Conservation (phyloP, 2,888 invertebrate species). For the Perizoma affinitatum region DNA sequence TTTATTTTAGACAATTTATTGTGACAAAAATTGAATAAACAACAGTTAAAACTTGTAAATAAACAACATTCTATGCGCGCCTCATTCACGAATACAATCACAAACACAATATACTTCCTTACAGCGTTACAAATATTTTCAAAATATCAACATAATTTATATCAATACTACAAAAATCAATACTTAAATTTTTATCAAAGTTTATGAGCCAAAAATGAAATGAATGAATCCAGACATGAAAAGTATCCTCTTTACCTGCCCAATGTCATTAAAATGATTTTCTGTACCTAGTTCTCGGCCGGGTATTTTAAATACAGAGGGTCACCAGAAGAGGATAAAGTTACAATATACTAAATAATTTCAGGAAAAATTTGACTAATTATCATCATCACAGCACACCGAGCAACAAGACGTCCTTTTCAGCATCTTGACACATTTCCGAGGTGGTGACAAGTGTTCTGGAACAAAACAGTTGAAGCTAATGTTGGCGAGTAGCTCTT, state of each 20-base stretch:
- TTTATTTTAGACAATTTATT: conserved; percentile 6
- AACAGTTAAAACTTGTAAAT: conserved; percentile 7
- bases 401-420: conserved; percentile 54
- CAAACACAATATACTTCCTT: conserved; percentile 4
- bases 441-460: conserved; percentile 9
- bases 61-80: conserved; percentile 15
- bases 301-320: no score
- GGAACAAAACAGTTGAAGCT: conserved; percentile 11
- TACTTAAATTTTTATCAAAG: no score
- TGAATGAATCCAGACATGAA: neutral
- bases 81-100: conserved; percentile 28
- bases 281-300: no score
- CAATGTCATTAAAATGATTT: neutral
- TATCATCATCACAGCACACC: conserved; percentile 49
- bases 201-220: neutral
- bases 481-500: conserved; percentile 22
- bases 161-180: no score
- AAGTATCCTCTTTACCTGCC: neutral
- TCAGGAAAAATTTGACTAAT: neutral
- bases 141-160: no score
- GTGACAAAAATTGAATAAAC: conserved; percentile 15
- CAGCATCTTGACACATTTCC: conserved; percentile 20
- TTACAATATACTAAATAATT: no score
- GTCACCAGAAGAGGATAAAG: no score
- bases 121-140: neutral